Base-by-base conservation (phyloP, 1,140 invertebrate genomes). In the Heliconius himera region DNA sequence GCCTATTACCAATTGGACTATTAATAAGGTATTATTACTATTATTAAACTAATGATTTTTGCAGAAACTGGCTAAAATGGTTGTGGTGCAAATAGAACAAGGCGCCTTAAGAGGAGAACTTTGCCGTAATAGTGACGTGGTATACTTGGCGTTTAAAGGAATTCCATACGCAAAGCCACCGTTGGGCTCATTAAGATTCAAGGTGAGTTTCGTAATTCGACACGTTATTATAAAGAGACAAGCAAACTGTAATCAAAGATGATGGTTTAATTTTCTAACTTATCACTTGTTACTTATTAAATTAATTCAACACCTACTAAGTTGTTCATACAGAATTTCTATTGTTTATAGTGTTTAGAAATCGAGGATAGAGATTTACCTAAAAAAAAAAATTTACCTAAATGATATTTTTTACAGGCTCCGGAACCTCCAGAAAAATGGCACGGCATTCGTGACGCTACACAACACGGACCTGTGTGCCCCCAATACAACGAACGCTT, bases 111-210 rank as follows among this genome's bases (percentile, higher is more conserved):
- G 88, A 84, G 96, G 94, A 41, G 83, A 77, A 6, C 73, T 81
- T 1, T 90, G 93, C 85, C 85, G 82, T 20, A 90, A 89, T 26
- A 88, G 91, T 29, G 87, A 84, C 9, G 93, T 91, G 6, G 85
- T 87, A 29, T 95, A 95, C 82, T 91, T 93, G 76, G 95, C 95
- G 8, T 97, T 97, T 90, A 95, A 95, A 66, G 96, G 96, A 41
- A 96, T 97, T 81, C 96, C 96, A 4, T 97, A 96, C 86, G 96
- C 96, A 20, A 93, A 96, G 85, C 95, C 96, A 33, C 97, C 97
- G 2, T 80, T 96, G 8, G 96, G 95, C 26, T 83, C 93, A 60
- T 93, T 96, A n/a, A 93, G 97, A 83, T 97, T 95, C 85, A 94
- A 94, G 90, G 94, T 94, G 82, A 90, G 89, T 29, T 66, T 66